Evolutionary conservation across 2,888 invertebrate genomes (phyloP).

Genomic region (Diadromus collaris): DNA sequence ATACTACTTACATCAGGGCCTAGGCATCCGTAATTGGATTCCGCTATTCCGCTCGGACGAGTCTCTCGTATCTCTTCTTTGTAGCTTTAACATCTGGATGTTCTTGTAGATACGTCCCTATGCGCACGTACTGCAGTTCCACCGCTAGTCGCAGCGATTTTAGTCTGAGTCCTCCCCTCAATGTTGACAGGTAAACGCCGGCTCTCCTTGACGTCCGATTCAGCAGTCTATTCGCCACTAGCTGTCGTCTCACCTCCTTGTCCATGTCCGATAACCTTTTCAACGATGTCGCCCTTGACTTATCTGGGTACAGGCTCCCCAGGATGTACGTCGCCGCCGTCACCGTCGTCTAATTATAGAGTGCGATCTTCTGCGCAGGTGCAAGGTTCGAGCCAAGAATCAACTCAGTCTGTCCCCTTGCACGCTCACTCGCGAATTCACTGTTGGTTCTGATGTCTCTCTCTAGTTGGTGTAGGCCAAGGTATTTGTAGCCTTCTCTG

Average conservation of each 20-base stretch:
- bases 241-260: conserved; percentile 30
- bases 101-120: neutral
- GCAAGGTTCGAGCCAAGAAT: neutral
- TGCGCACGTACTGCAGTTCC: conserved; percentile 13
- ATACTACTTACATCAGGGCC: neutral
- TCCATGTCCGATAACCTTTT: conserved; percentile 34
- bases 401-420: neutral
- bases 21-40: conserved; percentile 11
- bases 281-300: conserved; percentile 30
- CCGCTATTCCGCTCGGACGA: neutral
- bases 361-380: conserved; percentile 36
- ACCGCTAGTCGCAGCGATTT: neutral
- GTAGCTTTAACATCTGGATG: neutral
- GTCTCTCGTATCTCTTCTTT: too few relatives aligned
- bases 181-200: neutral
- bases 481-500: conserved; percentile 36
- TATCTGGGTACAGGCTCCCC: conserved; percentile 50
- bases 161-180: neutral
- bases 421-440: too few relatives aligned
- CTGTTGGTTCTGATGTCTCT: conserved; percentile 10
- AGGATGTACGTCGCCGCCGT: conserved; percentile 53
- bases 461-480: conserved; percentile 24
- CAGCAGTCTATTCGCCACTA: neutral
- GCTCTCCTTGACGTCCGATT: neutral
- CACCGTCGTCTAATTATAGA: conserved; percentile 43